A percentile compares a stretch with the other conserved stretches of the same genome.
Evolutionary conservation across 2,888 invertebrate species (phyloP).

Genomic region (Pristionchus arcanus): DNA sequence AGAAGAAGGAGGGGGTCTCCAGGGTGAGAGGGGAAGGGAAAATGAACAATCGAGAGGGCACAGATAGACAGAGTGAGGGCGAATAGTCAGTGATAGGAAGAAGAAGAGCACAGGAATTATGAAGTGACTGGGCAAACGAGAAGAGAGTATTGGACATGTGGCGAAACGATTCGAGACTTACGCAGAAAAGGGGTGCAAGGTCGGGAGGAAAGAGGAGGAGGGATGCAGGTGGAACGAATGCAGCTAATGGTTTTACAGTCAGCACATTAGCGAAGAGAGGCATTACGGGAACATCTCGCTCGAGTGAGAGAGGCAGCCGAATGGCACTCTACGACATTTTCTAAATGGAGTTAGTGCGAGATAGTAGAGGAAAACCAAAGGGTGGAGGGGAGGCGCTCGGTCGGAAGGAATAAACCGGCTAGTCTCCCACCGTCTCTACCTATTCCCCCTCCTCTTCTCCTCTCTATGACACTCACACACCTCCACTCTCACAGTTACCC

Average conservation of each 20-base stretch:
- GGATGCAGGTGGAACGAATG: conserved; percentile 35
- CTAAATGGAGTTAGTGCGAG: conserved; percentile 40
- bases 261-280: conserved; percentile 25
- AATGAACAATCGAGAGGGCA: not conserved
- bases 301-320: conserved; percentile 14
- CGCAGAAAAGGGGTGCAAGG: not conserved
- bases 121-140: conserved; percentile 49
- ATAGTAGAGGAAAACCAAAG: conserved; percentile 43
- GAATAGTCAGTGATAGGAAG: conserved; percentile 31
- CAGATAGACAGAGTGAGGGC: conserved; percentile 36
- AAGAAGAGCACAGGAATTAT: conserved; percentile 39
- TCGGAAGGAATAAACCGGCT: conserved; percentile 51
- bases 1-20: conserved; percentile 29
- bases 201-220: not conserved
- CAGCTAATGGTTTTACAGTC: conserved; percentile 38
- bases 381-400: conserved; percentile 16
- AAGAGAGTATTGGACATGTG: conserved; percentile 12
- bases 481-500: conserved; percentile 37
- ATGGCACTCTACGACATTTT: conserved; percentile 7
- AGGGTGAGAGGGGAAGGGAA: not conserved
- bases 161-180: not conserved
- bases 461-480: conserved; percentile 19
- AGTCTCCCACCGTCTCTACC: conserved; percentile 42
- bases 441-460: not conserved
- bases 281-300: conserved; percentile 4